Conservation (phyloP, 37 sponge, comb jelly and placozoan genomes). For the Aphrocallistes beatrix region DNA sequence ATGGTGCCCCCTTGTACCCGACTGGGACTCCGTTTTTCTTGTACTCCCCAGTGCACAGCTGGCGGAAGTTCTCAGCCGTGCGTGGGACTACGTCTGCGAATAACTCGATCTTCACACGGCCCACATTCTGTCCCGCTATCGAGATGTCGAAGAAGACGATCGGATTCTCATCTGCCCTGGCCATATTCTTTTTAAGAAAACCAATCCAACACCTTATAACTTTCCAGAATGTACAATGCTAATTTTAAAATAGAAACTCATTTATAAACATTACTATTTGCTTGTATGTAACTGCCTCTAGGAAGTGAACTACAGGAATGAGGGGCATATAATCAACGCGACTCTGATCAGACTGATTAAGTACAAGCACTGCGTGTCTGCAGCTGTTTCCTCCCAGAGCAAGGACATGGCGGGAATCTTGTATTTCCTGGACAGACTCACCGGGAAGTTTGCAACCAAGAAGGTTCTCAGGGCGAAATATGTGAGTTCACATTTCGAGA, state of each 20-base stretch:
- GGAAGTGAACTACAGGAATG: background rate
- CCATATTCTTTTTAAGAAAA: background rate
- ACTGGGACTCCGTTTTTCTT: constrained; percentile 77
- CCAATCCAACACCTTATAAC: too few species aligned
- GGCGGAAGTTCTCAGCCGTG: constrained; percentile 93
- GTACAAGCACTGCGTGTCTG: background rate
- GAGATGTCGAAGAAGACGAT: constrained; percentile 95
- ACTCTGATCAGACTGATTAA: background rate
- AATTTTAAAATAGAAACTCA: too few species aligned
- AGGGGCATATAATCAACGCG: background rate
- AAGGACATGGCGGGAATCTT: background rate
- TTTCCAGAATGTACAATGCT: too few species aligned
- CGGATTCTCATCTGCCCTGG: constrained; percentile 39
- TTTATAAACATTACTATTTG: too few species aligned
- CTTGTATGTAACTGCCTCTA: background rate
- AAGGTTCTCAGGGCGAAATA: background rate
- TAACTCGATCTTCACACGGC: constrained; percentile 93
- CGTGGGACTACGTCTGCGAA: constrained; percentile 83
- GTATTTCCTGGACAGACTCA: background rate
- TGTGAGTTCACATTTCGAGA: background rate
- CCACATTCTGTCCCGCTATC: constrained; percentile 83
- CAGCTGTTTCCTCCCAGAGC: background rate
- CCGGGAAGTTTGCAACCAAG: background rate
- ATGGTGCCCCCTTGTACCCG: constrained; percentile 75
- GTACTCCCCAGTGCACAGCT: constrained; percentile 74